These are phyloP conservation scores for Psilopsiagon aurifrons DNA, from an alignment of 2,113 vertebrate genomes.

Conservation along the genomic window DNA sequence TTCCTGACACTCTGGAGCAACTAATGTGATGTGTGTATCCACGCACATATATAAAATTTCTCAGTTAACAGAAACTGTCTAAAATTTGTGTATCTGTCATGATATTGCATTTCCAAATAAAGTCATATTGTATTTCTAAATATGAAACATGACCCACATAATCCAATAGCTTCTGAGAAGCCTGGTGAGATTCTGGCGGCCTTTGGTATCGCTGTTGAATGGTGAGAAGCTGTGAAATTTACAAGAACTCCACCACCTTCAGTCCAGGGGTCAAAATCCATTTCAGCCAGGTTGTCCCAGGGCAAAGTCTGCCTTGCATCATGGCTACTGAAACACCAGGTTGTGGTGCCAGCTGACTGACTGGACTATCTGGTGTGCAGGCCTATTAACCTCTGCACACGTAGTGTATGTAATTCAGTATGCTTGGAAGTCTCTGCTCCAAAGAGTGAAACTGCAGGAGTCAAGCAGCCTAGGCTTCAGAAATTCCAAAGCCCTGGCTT, in stretches of 20 bases:
- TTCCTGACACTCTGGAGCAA: neutral
- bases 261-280: neutral
- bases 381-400: neutral
- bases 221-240: neutral
- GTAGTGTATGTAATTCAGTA: neutral
- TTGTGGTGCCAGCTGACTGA: neutral
- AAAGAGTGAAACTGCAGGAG: neutral
- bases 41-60: neutral
- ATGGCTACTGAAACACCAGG: fast-evolving
- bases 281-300: neutral
- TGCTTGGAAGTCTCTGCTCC: neutral
- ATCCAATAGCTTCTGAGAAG: neutral
- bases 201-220: neutral
- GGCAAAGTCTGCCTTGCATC: neutral
- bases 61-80: neutral
- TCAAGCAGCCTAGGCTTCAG: neutral
- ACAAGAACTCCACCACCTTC: neutral
- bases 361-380: neutral
- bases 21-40: fast-evolving
- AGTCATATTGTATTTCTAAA: neutral
- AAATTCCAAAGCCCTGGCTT: neutral
- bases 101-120: neutral
- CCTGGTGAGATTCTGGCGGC: neutral
- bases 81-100: neutral
- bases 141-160: neutral